A percentile compares a stretch with the other conserved stretches of the same genome.
These are phyloP conservation scores for Tinea trinotella DNA, from an alignment of 2,888 invertebrate species.

Conservation along the genomic window DNA sequence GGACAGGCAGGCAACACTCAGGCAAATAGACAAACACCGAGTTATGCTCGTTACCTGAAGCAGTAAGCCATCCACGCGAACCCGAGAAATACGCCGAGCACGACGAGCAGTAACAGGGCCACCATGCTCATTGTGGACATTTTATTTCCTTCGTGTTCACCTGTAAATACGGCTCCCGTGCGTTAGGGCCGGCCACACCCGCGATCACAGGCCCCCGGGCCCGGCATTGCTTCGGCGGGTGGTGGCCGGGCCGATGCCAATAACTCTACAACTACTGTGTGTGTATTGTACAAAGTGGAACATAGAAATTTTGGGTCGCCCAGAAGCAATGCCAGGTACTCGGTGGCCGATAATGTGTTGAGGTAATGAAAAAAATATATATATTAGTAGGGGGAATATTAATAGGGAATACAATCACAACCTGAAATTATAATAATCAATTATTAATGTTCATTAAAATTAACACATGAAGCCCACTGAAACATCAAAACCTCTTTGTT, in stretches of 20 bases:
- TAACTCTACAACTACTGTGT: neutral
- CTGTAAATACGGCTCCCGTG: constrained; percentile 75
- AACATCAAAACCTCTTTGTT: no score
- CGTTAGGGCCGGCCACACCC: constrained; percentile 47
- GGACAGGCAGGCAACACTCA: constrained; percentile 37
- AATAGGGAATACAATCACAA: constrained; percentile 40
- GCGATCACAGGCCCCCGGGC: constrained; percentile 28
- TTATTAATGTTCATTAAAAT: constrained; percentile 15
- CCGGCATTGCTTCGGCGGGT: constrained; percentile 54
- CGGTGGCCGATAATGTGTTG: constrained; percentile 37
- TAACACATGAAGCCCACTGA: no score
- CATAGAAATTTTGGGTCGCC: neutral
- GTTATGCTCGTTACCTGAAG: constrained; percentile 84
- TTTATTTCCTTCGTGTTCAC: constrained; percentile 82
- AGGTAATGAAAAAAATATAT: constrained; percentile 27
- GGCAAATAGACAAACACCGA: constrained; percentile 48
- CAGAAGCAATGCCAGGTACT: constrained; percentile 59
- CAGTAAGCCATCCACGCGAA: constrained; percentile 95
- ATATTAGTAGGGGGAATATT: constrained; percentile 45
- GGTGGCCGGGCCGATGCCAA: neutral
- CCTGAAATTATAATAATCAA: constrained; percentile 52
- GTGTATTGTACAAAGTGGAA: neutral
- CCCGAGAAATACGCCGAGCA: constrained; percentile 95
- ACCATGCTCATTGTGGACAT: constrained; percentile 93
- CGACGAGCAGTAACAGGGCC: constrained; percentile 92